Evolutionary conservation across 2,113 vertebrate genomes (phyloP), one percentile per base, ranked within the genome.

Genomic region (Rhipidura dahli): DNA sequence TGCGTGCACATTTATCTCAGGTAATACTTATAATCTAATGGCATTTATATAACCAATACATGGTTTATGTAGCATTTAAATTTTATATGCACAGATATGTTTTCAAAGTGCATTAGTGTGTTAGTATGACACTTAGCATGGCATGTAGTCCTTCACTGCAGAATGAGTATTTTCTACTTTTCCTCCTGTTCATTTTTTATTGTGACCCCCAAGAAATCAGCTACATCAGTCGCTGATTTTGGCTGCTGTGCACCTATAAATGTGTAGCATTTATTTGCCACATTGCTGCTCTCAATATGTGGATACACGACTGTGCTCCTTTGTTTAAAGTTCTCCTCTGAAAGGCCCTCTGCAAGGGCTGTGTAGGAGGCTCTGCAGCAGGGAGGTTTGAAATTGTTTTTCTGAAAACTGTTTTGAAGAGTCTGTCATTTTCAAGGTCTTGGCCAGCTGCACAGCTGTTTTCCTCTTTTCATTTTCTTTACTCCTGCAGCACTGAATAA

Each of bases 251-350:
- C 88, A 90, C 87, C 87, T 81, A 80, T 70, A 89, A 95, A 51
- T 64, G 35, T 42, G 86, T n/a, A 82, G 78, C n/a, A 76, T 90
- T 97, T 93, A 53, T 95, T 92, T 96, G 80, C 91, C 87, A 75
- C 79, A 77, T 63, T 94, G 87, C 86, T 60, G 89, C 85, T 95
- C 93, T 85, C 90, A 91, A 88, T 95, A 72, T 19, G 22, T 96
- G 91, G 66, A 91, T 60, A 66, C 15, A 20, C 47, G 6, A 31
- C 65, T 72, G 42, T 5, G 2, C 57, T 72, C 68, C 71, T 89
- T 96, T 91, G 94, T 95, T 95, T 96, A 45, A 96, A 96, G 95
- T 78, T 88, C 90, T 80, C 51, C 87, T 89, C 94, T 95, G 24
- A 87, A 94, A 79, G 70, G 73, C 83, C 95, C 57, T 93, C 82